Conservation (phyloP, 2,797 vertebrate genomes). For the Parauchenoglanis punctatus region DNA sequence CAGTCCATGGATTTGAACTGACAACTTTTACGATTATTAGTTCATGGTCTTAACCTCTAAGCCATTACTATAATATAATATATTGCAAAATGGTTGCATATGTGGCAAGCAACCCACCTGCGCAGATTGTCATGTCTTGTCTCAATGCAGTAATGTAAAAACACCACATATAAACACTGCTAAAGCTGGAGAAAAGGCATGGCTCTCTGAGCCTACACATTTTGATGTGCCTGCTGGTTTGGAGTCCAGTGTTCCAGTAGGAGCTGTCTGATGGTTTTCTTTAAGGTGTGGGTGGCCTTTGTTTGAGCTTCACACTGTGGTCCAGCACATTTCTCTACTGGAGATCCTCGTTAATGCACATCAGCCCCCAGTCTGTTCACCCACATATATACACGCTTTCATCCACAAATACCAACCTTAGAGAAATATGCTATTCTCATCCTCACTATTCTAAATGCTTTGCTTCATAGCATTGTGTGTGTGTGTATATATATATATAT, state of each 20-base stretch:
- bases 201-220: background rate
- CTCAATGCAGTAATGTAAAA: background rate
- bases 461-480: background rate
- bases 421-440: background rate
- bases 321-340: slow-evolving; percentile 31
- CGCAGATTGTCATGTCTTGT: background rate
- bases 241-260: slow-evolving; percentile 20
- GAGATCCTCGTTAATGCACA: slow-evolving; percentile 48
- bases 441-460: background rate
- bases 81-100: background rate
- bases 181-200: background rate
- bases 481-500: background rate
- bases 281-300: slow-evolving; percentile 33
- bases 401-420: slow-evolving; percentile 21
- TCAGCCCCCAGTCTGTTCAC: slow-evolving; percentile 22
- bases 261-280: slow-evolving; percentile 32
- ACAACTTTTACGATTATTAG: background rate
- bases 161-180: background rate
- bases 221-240: slow-evolving; percentile 27
- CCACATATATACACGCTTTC: slow-evolving; percentile 23
- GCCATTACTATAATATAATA: background rate
- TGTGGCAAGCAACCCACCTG: background rate
- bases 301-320: slow-evolving; percentile 30
- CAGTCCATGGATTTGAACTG: background rate
- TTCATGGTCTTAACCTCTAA: slow-evolving; percentile 33